phyloP scores from a whole-genome alignment of 1,140 invertebrate genomes.

The Drosophila rufa region DNA sequence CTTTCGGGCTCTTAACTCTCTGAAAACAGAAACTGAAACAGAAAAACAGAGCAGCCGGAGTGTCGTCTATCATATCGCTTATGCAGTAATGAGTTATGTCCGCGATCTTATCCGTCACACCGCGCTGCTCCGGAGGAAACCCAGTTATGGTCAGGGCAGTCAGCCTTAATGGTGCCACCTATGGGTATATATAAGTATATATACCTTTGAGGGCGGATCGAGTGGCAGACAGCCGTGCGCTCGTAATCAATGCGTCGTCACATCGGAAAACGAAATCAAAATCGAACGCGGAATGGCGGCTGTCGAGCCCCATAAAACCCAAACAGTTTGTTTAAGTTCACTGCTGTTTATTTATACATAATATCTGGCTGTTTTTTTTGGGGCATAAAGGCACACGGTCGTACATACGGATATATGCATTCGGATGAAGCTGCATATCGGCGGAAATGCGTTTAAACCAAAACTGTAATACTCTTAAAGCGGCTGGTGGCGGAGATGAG shows the following conservation, averaged over 20 bases:
- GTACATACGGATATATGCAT: not conserved
- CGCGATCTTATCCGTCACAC: slow-evolving; percentile 73
- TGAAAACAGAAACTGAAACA: slow-evolving; percentile 19
- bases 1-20: not conserved
- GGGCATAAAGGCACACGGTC: slow-evolving; percentile 32
- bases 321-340: slow-evolving; percentile 80
- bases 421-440: slow-evolving; percentile 18
- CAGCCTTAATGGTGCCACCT: slow-evolving; percentile 29
- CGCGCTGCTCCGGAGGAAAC: slow-evolving; percentile 41
- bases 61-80: slow-evolving; percentile 65
- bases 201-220: slow-evolving; percentile 7
- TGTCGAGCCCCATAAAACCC: slow-evolving; percentile 43
- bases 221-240: slow-evolving; percentile 56
- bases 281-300: slow-evolving; percentile 24
- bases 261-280: slow-evolving; percentile 55
- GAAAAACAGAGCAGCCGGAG: slow-evolving; percentile 16
- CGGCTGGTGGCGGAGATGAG: slow-evolving; percentile 16
- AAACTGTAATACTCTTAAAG: slow-evolving; percentile 42
- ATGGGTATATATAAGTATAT: slow-evolving; percentile 1
- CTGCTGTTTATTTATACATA: slow-evolving; percentile 77
- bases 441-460: slow-evolving; percentile 69
- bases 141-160: slow-evolving; percentile 56
- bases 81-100: slow-evolving; percentile 79
- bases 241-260: slow-evolving; percentile 79
- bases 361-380: slow-evolving; percentile 49